A percentile compares a stretch with the other conserved stretches of the same genome.
Evolutionary conservation across 2,797 vertebrate genomes (phyloP).

Genomic region (Cyprinodon diabolis): DNA sequence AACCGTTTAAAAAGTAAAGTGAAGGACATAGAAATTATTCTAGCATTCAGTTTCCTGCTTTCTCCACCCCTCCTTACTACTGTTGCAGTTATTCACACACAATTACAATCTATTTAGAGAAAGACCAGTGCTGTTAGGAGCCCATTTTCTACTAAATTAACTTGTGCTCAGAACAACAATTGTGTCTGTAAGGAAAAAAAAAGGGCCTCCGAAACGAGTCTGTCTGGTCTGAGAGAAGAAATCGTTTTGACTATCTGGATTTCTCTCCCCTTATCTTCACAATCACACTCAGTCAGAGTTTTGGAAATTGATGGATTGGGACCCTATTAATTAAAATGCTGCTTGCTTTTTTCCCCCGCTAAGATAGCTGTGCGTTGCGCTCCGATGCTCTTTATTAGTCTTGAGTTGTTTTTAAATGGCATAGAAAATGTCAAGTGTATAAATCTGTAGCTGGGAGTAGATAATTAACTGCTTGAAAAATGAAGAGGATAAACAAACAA

Average conservation of each 20-base stretch:
- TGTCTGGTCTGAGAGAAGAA: conserved; percentile 53
- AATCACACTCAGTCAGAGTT: conserved; percentile 6
- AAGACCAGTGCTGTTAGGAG: conserved; percentile 61
- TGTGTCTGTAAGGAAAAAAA: conserved; percentile 14
- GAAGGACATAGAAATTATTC: conserved; percentile 25
- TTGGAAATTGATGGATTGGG: conserved; percentile 54
- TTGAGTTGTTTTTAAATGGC: conserved; percentile 62
- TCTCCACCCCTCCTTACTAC: conserved; percentile 15
- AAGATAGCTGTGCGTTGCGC: conserved; percentile 40
- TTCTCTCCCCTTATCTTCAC: conserved; percentile 19
- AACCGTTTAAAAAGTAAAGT: background rate
- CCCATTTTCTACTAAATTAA: conserved; percentile 79
- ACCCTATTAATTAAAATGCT: conserved; percentile 63
- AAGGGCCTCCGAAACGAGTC: conserved; percentile 34
- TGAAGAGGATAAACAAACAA: conserved; percentile 19
- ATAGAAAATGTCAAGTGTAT: conserved; percentile 71
- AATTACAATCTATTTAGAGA: conserved; percentile 76
- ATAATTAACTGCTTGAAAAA: conserved; percentile 54
- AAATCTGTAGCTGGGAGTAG: conserved; percentile 44
- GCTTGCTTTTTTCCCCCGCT: conserved; percentile 38
- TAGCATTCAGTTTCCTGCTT: conserved; percentile 27
- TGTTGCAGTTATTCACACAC: conserved; percentile 63
- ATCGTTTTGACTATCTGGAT: conserved; percentile 42
- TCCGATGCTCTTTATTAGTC: conserved; percentile 58
- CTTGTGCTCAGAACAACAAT: conserved; percentile 54